Evolutionary conservation across 2,113 vertebrate genomes (phyloP).

Genomic region (Phoxinus phoxinus): DNA sequence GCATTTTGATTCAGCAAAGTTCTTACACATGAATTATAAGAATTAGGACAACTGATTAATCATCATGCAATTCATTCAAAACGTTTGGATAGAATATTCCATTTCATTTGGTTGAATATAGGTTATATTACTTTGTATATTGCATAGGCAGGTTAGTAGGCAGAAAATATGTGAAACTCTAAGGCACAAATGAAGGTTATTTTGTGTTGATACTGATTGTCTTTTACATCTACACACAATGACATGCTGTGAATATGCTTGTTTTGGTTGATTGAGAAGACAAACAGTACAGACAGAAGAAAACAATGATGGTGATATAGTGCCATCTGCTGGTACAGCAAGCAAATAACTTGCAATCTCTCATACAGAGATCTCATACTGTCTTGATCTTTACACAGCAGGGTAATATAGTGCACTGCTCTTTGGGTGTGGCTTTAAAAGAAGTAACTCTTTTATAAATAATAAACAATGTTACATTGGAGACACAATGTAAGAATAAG

Average conservation of each 20-base stretch:
- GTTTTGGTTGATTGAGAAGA: constrained; percentile 28
- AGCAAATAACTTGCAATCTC: neutral
- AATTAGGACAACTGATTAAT: neutral
- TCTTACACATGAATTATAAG: neutral
- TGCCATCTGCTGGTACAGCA: constrained; percentile 38
- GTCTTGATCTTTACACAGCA: neutral
- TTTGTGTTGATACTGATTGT: constrained; percentile 3
- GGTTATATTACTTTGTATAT: too few relatives aligned
- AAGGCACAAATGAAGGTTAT: neutral
- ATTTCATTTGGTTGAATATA: neutral
- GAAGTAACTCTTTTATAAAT: neutral
- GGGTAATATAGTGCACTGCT: neutral
- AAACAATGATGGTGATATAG: neutral
- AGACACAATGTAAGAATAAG: constrained; percentile 5
- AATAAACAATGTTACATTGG: neutral
- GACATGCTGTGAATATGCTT: neutral
- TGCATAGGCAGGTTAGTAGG: neutral
- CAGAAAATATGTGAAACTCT: neutral
- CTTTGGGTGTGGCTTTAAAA: neutral
- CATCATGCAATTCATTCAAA: neutral
- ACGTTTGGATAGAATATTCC: neutral
- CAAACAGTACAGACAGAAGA: neutral
- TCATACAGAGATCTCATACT: neutral
- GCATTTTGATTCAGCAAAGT: neutral
- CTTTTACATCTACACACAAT: neutral